These are phyloP conservation scores for Catagonus wagneri DNA, from an alignment of 2,113 vertebrate species.

Conservation along the genomic window DNA sequence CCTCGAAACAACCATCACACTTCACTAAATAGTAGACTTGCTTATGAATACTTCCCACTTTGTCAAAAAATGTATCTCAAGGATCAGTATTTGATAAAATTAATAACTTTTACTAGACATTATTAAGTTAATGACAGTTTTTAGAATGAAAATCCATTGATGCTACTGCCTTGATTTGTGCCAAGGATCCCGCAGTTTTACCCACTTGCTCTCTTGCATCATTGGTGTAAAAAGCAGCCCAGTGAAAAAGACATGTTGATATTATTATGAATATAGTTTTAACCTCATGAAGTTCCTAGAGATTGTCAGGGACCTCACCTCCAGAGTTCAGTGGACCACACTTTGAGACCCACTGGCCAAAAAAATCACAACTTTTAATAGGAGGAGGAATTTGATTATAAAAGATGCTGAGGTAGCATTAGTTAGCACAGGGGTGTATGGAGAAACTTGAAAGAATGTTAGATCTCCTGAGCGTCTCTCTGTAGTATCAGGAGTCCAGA, in stretches of 20 bases:
- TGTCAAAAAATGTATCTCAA: neutral
- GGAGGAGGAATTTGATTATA: neutral
- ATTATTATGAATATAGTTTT: neutral
- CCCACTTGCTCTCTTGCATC: neutral
- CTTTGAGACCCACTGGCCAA: neutral
- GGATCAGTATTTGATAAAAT: neutral
- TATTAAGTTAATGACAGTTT: neutral
- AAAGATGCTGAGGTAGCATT: neutral
- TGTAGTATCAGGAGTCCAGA: neutral
- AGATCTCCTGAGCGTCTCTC: neutral
- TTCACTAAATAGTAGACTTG: neutral
- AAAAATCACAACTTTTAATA: neutral
- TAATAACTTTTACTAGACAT: neutral
- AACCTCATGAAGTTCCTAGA: neutral
- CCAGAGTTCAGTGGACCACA: neutral
- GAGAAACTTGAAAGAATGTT: neutral
- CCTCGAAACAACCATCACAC: neutral
- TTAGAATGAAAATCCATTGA: neutral
- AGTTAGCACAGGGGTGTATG: neutral
- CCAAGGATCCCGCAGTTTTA: neutral
- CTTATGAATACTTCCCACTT: neutral
- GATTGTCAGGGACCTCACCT: neutral
- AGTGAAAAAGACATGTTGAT: neutral
- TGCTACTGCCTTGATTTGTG: neutral
- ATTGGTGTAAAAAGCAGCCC: neutral